Evolutionary conservation across 2,888 invertebrate species (phyloP).

Genomic region (Baccha elongata): DNA sequence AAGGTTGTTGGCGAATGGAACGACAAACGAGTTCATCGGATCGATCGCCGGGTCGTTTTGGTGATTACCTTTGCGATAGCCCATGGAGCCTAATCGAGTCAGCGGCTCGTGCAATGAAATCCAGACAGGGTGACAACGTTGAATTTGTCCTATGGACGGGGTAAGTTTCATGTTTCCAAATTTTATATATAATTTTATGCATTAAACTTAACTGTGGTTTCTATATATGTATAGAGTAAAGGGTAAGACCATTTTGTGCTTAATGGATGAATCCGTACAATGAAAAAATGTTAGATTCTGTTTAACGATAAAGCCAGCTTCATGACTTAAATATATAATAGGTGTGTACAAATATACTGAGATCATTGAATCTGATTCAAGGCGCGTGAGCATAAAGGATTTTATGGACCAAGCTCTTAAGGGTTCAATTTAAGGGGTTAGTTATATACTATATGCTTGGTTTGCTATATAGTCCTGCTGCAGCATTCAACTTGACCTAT

Average conservation of each 20-base stretch:
- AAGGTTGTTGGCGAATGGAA: slow-evolving; percentile 87
- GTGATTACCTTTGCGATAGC: slow-evolving; percentile 93
- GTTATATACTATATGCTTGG: too few species aligned
- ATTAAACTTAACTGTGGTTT: slow-evolving; percentile 9
- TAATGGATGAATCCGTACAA: slow-evolving; percentile 32
- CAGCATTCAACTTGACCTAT: slow-evolving; percentile 35
- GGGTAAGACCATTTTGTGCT: slow-evolving; percentile 21
- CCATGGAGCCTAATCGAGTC: slow-evolving; percentile 94
- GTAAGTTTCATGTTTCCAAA: slow-evolving; percentile 83
- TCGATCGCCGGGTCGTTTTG: slow-evolving; percentile 88
- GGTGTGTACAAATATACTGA: too few species aligned
- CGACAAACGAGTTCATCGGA: slow-evolving; percentile 84
- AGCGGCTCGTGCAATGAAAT: slow-evolving; percentile 93
- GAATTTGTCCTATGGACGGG: slow-evolving; percentile 98
- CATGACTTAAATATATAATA: too few species aligned
- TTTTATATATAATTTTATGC: slow-evolving; percentile 49
- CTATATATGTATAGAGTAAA: background rate
- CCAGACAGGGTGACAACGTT: slow-evolving; percentile 91
- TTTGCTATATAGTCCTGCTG: too few species aligned
- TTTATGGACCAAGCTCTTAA: slow-evolving; percentile 45
- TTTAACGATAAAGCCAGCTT: slow-evolving; percentile 31
- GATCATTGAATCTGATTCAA: background rate
- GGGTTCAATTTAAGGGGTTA: slow-evolving; percentile 7
- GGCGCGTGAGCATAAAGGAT: slow-evolving; percentile 20
- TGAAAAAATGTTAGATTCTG: slow-evolving; percentile 30